Evolutionary conservation across 2,888 invertebrate species (phyloP).

Genomic region (Cephonodes hylas): DNA sequence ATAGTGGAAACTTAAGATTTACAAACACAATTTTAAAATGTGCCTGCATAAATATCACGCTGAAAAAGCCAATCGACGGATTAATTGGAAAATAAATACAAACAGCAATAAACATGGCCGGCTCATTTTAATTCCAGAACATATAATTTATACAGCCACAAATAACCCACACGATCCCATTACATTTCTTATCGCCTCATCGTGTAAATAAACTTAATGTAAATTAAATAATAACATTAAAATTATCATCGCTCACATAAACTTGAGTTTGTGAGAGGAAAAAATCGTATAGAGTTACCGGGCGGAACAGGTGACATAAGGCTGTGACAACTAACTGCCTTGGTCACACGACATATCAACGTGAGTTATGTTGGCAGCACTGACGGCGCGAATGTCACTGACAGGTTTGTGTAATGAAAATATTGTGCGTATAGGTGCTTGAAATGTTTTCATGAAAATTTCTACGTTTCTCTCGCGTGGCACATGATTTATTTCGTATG

Average conservation of each 20-base stretch:
- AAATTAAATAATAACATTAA: constrained; percentile 41
- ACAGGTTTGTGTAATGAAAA: constrained; percentile 22
- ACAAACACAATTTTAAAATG: too few species aligned
- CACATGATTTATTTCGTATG: background rate
- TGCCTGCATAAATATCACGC: too few species aligned
- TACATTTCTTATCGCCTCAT: background rate
- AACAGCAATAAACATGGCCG: background rate
- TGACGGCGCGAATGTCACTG: constrained; percentile 22
- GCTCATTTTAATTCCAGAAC: background rate
- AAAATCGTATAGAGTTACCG: constrained; percentile 18
- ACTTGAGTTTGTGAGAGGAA: constrained; percentile 20
- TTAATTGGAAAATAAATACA: background rate
- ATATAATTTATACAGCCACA: background rate
- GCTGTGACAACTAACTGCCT: constrained; percentile 30
- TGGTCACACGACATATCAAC: constrained; percentile 36
- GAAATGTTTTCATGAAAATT: background rate
- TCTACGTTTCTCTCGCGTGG: background rate
- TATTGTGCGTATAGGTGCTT: background rate
- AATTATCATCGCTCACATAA: constrained; percentile 34
- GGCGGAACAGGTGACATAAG: constrained; percentile 24
- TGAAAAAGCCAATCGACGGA: background rate
- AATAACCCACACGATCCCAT: background rate
- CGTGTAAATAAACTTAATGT: constrained; percentile 19
- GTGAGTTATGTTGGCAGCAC: constrained; percentile 30
- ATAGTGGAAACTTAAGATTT: too few species aligned